Conservation (phyloP, 2,888 invertebrate species). For the Chydorus sphaericus region DNA sequence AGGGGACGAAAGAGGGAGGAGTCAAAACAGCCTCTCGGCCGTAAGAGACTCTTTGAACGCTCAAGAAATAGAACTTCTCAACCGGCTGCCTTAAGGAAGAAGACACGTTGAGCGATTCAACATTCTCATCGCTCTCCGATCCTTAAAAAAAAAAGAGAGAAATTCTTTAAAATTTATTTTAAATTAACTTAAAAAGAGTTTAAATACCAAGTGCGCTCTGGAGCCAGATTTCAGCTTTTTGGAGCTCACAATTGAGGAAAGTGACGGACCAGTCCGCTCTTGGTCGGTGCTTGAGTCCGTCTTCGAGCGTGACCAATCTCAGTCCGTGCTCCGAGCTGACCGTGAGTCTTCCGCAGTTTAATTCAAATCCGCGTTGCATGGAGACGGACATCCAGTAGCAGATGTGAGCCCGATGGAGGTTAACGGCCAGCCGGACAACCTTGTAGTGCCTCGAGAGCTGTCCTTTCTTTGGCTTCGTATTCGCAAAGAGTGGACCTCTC, state of each 20-base stretch:
- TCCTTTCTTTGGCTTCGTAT: conserved; percentile 67
- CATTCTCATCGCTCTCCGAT: conserved; percentile 7
- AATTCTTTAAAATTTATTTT: too few species aligned
- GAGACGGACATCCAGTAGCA: conserved; percentile 98
- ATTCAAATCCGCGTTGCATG: conserved; percentile 78
- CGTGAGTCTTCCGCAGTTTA: conserved; percentile 63
- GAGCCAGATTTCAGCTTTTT: conserved; percentile 82
- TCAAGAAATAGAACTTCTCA: conserved; percentile 73
- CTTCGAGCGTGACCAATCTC: conserved; percentile 53
- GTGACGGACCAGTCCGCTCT: conserved; percentile 80
- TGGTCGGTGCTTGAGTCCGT: conserved; percentile 69
- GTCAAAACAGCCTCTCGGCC: conserved; percentile 53
- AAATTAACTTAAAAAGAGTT: too few species aligned
- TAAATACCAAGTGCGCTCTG: conserved; percentile 40
- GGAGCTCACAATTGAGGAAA: conserved; percentile 86
- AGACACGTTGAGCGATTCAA: conserved; percentile 17
- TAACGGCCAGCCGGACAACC: conserved; percentile 68
- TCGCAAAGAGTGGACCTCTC: conserved; percentile 74
- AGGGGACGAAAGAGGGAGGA: conserved; percentile 25
- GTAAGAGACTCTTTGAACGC: conserved; percentile 80
- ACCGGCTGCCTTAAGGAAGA: conserved; percentile 43
- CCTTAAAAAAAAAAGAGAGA: neutral
- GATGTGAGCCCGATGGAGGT: conserved; percentile 59
- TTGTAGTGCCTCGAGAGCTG: conserved; percentile 87
- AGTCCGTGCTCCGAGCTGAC: conserved; percentile 52